A percentile compares a stretch with the other conserved stretches of the same genome.
Evolutionary conservation across 2,113 vertebrate species (phyloP).

Genomic region (Emydura subglobosa): DNA sequence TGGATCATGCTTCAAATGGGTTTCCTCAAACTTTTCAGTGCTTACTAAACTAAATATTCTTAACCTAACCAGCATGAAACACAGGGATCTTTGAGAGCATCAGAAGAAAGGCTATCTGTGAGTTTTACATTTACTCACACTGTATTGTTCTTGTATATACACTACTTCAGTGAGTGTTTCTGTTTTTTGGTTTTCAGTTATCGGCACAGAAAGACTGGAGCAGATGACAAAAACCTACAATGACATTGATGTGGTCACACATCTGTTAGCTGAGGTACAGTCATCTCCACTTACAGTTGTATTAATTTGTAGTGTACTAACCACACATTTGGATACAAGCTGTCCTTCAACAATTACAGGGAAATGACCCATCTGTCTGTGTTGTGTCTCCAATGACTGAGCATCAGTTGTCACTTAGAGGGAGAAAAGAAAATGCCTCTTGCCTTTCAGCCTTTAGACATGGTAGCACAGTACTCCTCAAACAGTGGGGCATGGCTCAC

Average conservation of each 20-base stretch:
- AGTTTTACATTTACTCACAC: background rate
- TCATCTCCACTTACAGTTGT: background rate
- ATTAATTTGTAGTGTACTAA: background rate
- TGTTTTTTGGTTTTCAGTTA: conserved; percentile 81
- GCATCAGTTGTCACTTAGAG: background rate
- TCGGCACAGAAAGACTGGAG: conserved; percentile 86
- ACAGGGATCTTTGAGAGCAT: too few species aligned
- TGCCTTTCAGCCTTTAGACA: background rate
- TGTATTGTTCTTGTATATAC: background rate
- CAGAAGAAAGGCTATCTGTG: background rate
- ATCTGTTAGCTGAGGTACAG: conserved; percentile 92
- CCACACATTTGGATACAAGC: background rate
- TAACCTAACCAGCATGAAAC: too few species aligned
- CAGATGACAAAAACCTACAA: conserved; percentile 91
- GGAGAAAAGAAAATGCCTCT: background rate
- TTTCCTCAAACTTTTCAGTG: background rate
- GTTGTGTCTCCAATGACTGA: background rate
- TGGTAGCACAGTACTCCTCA: background rate
- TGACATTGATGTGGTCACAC: conserved; percentile 94
- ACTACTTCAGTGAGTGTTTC: conserved; percentile 1
- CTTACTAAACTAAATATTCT: background rate
- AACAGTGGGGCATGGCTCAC: background rate
- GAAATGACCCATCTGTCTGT: background rate
- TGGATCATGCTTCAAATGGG: background rate
- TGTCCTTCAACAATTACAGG: background rate